Conservation (phyloP, 2,113 vertebrate genomes). For the Motacilla tschutschensis region DNA sequence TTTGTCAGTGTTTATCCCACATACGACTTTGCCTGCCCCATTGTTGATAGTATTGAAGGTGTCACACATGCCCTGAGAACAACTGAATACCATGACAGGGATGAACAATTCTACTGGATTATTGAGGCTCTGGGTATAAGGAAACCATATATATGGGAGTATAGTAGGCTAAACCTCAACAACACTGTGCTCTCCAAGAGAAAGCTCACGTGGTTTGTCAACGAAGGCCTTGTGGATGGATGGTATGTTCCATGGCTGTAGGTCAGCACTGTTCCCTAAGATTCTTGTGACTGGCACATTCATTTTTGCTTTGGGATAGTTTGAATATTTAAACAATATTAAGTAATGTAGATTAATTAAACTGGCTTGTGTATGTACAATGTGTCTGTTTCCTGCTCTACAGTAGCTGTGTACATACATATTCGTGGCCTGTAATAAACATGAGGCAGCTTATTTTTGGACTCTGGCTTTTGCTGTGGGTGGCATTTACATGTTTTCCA, state of each 20-base stretch:
- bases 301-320: background rate
- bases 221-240: conserved; percentile 95
- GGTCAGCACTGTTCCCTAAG: background rate
- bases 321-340: background rate
- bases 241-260: conserved; percentile 77
- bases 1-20: conserved; percentile 87
- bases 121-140: conserved; percentile 88
- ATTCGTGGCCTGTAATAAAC: background rate
- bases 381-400: background rate
- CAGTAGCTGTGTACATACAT: background rate
- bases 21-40: conserved; percentile 96
- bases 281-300: fast-evolving
- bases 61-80: conserved; percentile 96
- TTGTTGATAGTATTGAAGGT: conserved; percentile 94
- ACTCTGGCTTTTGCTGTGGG: background rate
- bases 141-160: conserved; percentile 95
- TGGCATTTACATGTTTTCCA: background rate
- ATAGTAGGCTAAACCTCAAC: conserved; percentile 94
- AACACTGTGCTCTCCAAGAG: conserved; percentile 97
- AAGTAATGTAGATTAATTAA: background rate
- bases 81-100: conserved; percentile 96
- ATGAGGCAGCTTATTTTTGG: background rate
- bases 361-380: background rate
- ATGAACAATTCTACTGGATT: conserved; percentile 97
- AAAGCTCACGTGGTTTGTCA: conserved; percentile 97